Conservation (phyloP, 2,888 invertebrate species). For the Perdita meconis region DNA sequence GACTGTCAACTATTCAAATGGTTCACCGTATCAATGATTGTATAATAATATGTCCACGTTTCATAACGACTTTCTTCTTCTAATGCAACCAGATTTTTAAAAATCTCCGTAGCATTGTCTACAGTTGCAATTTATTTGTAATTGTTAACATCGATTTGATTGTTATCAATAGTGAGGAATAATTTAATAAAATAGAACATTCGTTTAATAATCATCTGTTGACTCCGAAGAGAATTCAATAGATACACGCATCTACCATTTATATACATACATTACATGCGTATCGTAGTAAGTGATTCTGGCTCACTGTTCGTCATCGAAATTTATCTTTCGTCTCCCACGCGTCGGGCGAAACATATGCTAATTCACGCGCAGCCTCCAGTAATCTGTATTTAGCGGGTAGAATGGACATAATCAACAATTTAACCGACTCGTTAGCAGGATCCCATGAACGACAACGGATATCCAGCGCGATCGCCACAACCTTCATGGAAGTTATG, state of each 20-base stretch:
- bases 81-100: background rate
- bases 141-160: background rate
- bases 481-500: conserved; percentile 70
- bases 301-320: conserved; percentile 13
- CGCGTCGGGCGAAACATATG: conserved; percentile 27
- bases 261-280: background rate
- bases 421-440: conserved; percentile 81
- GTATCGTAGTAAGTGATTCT: background rate
- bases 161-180: background rate
- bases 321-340: conserved; percentile 23
- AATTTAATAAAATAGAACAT: background rate
- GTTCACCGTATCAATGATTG: background rate
- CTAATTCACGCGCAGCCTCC: conserved; percentile 73
- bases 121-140: background rate
- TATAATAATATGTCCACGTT: background rate
- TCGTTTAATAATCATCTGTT: conserved; percentile 9
- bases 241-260: background rate
- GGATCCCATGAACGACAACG: conserved; percentile 22
- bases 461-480: background rate
- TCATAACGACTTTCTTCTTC: background rate
- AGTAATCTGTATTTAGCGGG: conserved; percentile 78
- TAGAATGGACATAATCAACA: conserved; percentile 84
- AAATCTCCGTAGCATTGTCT: background rate
- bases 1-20: background rate
- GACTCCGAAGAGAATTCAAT: background rate